Conservation (phyloP, 2,113 vertebrate species). For the Mus spicilegus region DNA sequence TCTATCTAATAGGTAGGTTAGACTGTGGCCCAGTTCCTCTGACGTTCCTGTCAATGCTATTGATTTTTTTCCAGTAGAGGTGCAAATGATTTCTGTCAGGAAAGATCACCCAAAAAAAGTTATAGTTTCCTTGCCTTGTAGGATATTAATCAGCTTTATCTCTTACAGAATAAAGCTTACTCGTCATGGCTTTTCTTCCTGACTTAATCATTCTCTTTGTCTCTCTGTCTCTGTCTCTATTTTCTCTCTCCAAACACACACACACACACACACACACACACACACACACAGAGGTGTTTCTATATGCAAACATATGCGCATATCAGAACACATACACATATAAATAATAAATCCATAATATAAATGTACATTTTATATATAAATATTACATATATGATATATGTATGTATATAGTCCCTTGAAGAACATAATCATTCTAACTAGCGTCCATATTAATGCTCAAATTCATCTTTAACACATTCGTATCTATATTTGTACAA, state of each 20-base stretch:
- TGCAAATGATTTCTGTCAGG: slow-evolving; percentile 68
- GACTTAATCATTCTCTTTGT: neutral
- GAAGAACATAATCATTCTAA: neutral
- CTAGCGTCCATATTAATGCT: neutral
- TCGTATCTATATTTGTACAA: neutral
- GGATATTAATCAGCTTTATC: slow-evolving; percentile 62
- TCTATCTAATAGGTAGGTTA: slow-evolving; percentile 44
- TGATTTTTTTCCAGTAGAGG: slow-evolving; percentile 59
- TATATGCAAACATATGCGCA: neutral
- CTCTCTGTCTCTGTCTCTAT: neutral
- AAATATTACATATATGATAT: too few species aligned
- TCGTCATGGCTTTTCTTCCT: slow-evolving; percentile 25
- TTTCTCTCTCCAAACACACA: neutral
- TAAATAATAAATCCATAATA: neutral
- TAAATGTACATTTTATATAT: too few species aligned
- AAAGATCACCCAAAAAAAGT: slow-evolving; percentile 48
- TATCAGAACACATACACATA: neutral
- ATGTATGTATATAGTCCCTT: neutral
- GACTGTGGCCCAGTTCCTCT: slow-evolving; percentile 45
- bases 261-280: neutral
- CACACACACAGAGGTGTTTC: neutral
- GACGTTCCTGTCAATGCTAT: slow-evolving; percentile 42
- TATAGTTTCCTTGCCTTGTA: slow-evolving; percentile 40
- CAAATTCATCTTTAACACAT: neutral
- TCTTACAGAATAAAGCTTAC: slow-evolving; percentile 42